Evolutionary conservation across 2,797 vertebrate genomes (phyloP).

Genomic region (Crocidura indochinensis): DNA sequence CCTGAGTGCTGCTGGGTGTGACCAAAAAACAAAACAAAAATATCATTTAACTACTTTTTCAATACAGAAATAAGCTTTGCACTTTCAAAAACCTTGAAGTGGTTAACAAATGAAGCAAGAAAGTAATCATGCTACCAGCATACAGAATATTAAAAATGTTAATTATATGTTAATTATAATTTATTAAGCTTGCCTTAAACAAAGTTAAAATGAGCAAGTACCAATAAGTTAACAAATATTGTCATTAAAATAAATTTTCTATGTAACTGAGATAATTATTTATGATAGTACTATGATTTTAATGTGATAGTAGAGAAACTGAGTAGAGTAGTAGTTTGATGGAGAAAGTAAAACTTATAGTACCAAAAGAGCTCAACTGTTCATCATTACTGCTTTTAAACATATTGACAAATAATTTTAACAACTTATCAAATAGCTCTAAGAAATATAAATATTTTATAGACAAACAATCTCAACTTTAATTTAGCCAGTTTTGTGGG

Average conservation of each 20-base stretch:
- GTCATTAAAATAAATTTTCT: conserved; percentile 58
- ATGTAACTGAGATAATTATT: conserved; percentile 44
- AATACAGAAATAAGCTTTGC: conserved; percentile 61
- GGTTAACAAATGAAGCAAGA: conserved; percentile 54
- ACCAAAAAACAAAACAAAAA: not conserved
- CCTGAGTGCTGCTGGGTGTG: too few species aligned
- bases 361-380: conserved; percentile 31
- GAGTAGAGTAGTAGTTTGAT: conserved; percentile 56
- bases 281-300: conserved; percentile 29
- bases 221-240: conserved; percentile 45
- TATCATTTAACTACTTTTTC: conserved; percentile 57
- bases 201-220: conserved; percentile 59
- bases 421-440: conserved; percentile 48
- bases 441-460: conserved; percentile 50
- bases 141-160: conserved; percentile 44
- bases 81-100: conserved; percentile 56
- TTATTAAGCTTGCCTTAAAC: conserved; percentile 55
- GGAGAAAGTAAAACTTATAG: conserved; percentile 66
- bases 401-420: conserved; percentile 57
- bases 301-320: conserved; percentile 37
- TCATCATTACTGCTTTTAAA: conserved; percentile 51
- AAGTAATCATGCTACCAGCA: conserved; percentile 53
- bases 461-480: conserved; percentile 56
- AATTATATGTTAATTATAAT: conserved; percentile 43
- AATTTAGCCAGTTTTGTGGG: conserved; percentile 52